Evolutionary conservation across 2,888 invertebrate genomes (phyloP).

Genomic region (Cryptophagus acutangulus): DNA sequence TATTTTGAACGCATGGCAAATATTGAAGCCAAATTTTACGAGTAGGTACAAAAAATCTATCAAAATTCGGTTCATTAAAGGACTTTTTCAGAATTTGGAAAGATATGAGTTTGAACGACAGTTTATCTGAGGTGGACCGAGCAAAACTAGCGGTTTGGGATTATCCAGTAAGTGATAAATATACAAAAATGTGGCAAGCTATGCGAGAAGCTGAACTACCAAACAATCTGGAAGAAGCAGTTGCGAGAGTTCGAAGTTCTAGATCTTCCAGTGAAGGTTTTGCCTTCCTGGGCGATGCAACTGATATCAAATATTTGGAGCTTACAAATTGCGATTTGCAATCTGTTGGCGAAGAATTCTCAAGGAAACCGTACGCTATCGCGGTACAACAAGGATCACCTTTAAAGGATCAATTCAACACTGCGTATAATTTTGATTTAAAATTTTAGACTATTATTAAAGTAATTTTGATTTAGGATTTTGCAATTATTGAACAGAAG

Average conservation of each 20-base stretch:
- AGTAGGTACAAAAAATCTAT: conserved; percentile 55
- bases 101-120: conserved; percentile 94
- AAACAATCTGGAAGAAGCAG: conserved; percentile 69
- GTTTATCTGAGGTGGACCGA: conserved; percentile 80
- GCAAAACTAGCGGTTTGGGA: conserved; percentile 97
- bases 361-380: conserved; percentile 93
- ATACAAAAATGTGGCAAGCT: conserved; percentile 97
- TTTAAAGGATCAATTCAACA: conserved; percentile 89
- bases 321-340: conserved; percentile 84
- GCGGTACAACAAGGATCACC: conserved; percentile 96
- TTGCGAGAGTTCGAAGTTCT: conserved; percentile 64
- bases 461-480: conserved; percentile 63
- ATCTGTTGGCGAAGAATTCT: conserved; percentile 94
- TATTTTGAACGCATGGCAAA: conserved; percentile 95
- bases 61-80: conserved; percentile 2
- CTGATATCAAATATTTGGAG: conserved; percentile 72
- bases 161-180: conserved; percentile 97
- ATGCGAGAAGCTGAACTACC: conserved; percentile 84
- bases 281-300: conserved; percentile 80
- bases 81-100: conserved; percentile 80
- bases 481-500: conserved; percentile 89
- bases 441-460: background rate
- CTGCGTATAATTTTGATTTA: conserved; percentile 60
- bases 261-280: conserved; percentile 73
- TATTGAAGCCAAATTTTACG: conserved; percentile 91